Conservation (phyloP, 2,888 invertebrate species). For the Polymixis lichenea region DNA sequence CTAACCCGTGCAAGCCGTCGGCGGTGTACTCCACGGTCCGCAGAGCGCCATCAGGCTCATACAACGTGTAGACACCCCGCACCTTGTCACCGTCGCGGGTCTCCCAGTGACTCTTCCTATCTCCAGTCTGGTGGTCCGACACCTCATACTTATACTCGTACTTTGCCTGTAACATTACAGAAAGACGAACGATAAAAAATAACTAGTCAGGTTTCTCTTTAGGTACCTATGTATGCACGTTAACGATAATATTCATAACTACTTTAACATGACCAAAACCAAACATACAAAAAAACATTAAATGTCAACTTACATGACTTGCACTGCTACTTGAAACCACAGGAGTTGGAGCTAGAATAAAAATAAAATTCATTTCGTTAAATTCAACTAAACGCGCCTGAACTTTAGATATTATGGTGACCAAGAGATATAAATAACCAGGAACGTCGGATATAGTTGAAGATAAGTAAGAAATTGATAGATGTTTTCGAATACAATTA, state of each 20-base stretch:
- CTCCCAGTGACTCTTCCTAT: conserved; percentile 89
- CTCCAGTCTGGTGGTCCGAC: conserved; percentile 88
- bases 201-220: not conserved
- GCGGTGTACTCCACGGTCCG: conserved; percentile 88
- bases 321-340: conserved; percentile 37
- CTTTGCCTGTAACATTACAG: conserved; percentile 77
- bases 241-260: not conserved
- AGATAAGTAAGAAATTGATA: too few species aligned
- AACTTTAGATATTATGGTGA: not conserved
- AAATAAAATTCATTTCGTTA: not conserved
- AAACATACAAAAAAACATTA: too few species aligned
- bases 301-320: conserved; percentile 50
- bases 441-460: too few species aligned
- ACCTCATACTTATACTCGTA: conserved; percentile 90
- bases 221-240: not conserved
- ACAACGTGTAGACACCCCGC: conserved; percentile 85
- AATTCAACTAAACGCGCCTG: not conserved
- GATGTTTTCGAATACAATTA: too few species aligned
- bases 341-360: conserved; percentile 51
- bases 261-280: too few species aligned
- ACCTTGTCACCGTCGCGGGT: conserved; percentile 88
- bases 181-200: not conserved
- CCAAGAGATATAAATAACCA: too few species aligned
- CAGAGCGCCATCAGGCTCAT: conserved; percentile 88
- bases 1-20: conserved; percentile 85